Percentiles rank a stretch among this genome's conserved stretches.
Evolutionary conservation across 2,797 vertebrate species (phyloP).

Genomic region (Enteromius fasciolatus): DNA sequence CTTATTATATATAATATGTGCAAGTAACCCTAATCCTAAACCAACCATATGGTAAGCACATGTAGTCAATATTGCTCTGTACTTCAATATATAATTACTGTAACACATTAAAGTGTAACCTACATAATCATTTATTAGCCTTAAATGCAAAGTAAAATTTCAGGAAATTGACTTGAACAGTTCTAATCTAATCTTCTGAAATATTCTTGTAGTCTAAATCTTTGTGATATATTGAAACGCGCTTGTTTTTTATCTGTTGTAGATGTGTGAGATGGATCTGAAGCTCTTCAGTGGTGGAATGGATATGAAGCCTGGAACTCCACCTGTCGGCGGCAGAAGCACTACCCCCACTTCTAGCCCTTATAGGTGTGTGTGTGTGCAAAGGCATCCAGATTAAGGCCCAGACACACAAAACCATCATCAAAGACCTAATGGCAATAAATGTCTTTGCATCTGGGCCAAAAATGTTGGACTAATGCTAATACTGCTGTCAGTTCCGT

Average conservation of each 20-base stretch:
- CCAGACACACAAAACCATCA: not conserved
- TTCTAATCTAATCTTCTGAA: not conserved
- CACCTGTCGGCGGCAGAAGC: conserved; percentile 89
- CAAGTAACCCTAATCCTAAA: not conserved
- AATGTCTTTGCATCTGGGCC: not conserved
- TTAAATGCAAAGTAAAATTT: not conserved
- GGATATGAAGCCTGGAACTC: conserved; percentile 96
- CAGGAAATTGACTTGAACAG: not conserved
- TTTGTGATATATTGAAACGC: not conserved
- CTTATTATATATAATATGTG: not conserved
- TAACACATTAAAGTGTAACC: not conserved
- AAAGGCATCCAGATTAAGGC: not conserved
- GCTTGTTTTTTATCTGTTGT: conserved; percentile 43
- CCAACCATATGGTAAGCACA: not conserved
- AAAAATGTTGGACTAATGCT: not conserved
- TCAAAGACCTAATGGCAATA: not conserved
- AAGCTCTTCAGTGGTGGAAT: conserved; percentile 93
- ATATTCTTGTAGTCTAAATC: not conserved
- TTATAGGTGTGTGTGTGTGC: conserved; percentile 81
- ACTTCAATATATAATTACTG: not conserved
- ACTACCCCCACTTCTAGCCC: conserved; percentile 95
- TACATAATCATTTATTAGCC: not conserved
- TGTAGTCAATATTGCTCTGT: not conserved
- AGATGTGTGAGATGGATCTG: conserved; percentile 97
- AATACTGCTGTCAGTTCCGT: not conserved